Conservation (phyloP, 2,888 invertebrate genomes). For the Sphaerophoria taeniata region DNA sequence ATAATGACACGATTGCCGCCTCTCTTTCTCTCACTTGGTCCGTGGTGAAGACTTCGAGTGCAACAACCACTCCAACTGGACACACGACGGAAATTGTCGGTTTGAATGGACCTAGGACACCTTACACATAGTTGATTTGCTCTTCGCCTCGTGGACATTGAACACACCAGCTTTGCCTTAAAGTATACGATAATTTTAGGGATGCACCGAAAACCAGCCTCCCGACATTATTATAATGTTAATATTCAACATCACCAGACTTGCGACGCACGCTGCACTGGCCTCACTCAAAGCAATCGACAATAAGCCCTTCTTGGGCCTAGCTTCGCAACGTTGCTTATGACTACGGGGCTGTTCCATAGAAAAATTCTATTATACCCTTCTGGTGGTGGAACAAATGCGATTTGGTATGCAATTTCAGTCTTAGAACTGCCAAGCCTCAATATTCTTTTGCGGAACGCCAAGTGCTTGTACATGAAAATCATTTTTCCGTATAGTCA, state of each 20-base stretch:
- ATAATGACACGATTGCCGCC: constrained; percentile 64
- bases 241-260: constrained; percentile 28
- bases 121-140: constrained; percentile 25
- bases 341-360: constrained; percentile 13
- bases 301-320: constrained; percentile 34
- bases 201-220: constrained; percentile 39
- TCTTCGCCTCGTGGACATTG: constrained; percentile 34
- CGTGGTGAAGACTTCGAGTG: neutral
- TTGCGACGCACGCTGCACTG: neutral
- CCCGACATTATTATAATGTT: constrained; percentile 62
- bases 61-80: constrained; percentile 45
- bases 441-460: constrained; percentile 26
- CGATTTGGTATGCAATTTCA: constrained; percentile 64
- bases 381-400: constrained; percentile 34
- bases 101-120: constrained; percentile 42
- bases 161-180: constrained; percentile 43
- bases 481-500: constrained; percentile 66
- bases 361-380: constrained; percentile 34
- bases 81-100: constrained; percentile 62
- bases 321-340: neutral
- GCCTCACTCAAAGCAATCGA: constrained; percentile 18
- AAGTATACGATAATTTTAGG: constrained; percentile 45
- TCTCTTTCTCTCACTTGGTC: constrained; percentile 13
- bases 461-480: constrained; percentile 70
- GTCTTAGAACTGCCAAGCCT: constrained; percentile 55